Conservation (phyloP, 2,113 vertebrate genomes). For the Sturnira hondurensis region DNA sequence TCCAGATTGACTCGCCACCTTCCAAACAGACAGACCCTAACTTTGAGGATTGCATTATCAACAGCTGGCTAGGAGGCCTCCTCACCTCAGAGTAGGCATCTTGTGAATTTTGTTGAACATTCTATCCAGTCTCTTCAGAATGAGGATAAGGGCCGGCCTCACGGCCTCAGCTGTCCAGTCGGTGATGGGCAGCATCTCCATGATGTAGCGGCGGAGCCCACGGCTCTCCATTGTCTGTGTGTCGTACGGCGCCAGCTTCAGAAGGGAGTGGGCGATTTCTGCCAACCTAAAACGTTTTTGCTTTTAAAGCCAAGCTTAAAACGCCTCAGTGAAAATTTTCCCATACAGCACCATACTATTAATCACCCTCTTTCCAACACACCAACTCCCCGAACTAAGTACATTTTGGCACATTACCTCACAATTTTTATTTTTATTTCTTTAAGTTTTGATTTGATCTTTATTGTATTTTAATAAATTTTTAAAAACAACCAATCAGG, state of each 20-base stretch:
- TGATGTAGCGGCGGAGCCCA: conserved; percentile 95
- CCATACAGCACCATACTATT: not conserved
- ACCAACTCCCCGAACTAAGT: not conserved
- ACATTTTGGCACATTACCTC: not conserved
- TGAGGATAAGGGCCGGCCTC: conserved; percentile 97
- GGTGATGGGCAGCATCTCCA: conserved; percentile 98
- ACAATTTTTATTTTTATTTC: not conserved
- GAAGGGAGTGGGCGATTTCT: conserved; percentile 96
- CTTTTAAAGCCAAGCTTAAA: not conserved
- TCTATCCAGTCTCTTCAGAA: conserved; percentile 97
- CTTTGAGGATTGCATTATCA: conserved; percentile 74
- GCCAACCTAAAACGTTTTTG: conserved; percentile 86
- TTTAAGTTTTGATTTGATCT: not conserved
- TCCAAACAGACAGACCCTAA: conserved; percentile 65
- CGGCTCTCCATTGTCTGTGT: conserved; percentile 98
- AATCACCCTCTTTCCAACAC: not conserved
- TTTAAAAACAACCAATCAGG: not conserved
- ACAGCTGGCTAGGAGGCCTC: conserved; percentile 58
- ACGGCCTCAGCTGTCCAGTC: conserved; percentile 97
- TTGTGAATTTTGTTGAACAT: conserved; percentile 99
- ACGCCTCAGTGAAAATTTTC: not conserved
- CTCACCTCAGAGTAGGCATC: conserved; percentile 99
- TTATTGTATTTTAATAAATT: not conserved
- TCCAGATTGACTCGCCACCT: not conserved
- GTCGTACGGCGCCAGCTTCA: conserved; percentile 97